phyloP scores from a whole-genome alignment of 2,797 vertebrate species.

The Sebastes hubbsi region DNA sequence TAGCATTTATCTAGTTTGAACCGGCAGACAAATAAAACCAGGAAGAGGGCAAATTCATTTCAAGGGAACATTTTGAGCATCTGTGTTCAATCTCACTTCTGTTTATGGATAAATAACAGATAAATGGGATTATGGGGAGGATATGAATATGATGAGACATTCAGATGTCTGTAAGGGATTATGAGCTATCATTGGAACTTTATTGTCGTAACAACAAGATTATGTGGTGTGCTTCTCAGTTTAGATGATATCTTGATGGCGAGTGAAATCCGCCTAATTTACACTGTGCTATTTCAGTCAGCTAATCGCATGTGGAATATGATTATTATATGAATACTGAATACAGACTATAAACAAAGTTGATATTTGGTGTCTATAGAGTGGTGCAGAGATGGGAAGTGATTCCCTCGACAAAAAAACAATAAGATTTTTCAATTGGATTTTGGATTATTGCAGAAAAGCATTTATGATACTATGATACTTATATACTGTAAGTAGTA shows the following conservation, averaged over 20 bases:
- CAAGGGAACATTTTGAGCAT: background rate
- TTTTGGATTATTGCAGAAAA: too few species aligned
- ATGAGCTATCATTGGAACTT: background rate
- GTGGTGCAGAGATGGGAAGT: too few species aligned
- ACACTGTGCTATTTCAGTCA: background rate
- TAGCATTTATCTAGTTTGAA: constrained; percentile 18
- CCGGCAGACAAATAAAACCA: background rate
- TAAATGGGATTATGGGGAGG: background rate
- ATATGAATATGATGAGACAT: constrained; percentile 4
- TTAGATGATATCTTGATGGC: background rate
- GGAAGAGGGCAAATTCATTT: background rate
- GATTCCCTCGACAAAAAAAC: too few species aligned
- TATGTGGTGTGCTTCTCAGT: background rate
- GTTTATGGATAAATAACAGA: constrained; percentile 3
- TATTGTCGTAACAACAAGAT: background rate
- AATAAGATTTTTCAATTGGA: too few species aligned
- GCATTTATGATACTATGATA: too few species aligned
- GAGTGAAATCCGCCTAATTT: background rate
- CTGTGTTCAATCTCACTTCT: background rate
- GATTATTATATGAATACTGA: background rate
- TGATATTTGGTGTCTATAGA: background rate
- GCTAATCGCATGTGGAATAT: background rate
- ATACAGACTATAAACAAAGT: background rate
- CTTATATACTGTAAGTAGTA: too few species aligned
- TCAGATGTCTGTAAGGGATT: constrained; percentile 5